Base-by-base conservation (phyloP, 2,113 vertebrate genomes). In the Ardeotis arabs region DNA sequence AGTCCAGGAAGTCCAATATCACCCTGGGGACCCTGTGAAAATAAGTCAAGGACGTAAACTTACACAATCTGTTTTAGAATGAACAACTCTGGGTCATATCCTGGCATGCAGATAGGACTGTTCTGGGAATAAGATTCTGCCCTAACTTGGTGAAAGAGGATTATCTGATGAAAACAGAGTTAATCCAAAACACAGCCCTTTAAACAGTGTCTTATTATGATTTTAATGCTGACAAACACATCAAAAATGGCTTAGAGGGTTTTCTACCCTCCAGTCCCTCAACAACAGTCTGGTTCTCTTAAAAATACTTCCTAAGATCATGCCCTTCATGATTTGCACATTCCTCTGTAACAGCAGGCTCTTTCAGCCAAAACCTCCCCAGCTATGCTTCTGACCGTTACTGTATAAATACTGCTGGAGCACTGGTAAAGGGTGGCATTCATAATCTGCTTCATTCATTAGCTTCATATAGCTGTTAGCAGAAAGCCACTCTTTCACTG, bases 1-100 rank as follows among this genome's bases (percentile, higher is more conserved):
- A 99, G 93, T 91, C 99, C 99, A 84, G 99, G 98, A 68, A 99
- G 98, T 47, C 99, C 99, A 37, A 98, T 98, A 89, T 98, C 99
- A 69, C 99, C 99, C 95, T 98, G 98, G 55, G 98, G 88, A 96
- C 99, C 99, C 99, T 99, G 94, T 93, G 93, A 97, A 98, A 97
- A 96, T 39, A 98, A 95, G 76, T 49, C 64, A 89, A 93, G 35
- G 53, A 45, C 69, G 63, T 73, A 84, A 95, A 79, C 33, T 78
- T 79, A 60, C 18, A 14, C 81, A 52, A 2, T 49, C 15, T 41
- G 5, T 7, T 95, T 82, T 63, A 63, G n/a, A 94, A 78, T 24
- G 4, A 96, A 47, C 14, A 87, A 35, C 31, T 33, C 39, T 59
- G 23, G 19, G 44, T 75, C 89, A 76, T 39, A 74, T 13, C 14